Evolutionary conservation across 2,888 invertebrate genomes (phyloP), one percentile per base, ranked within the genome.

Genomic region (Tinea pellionella): DNA sequence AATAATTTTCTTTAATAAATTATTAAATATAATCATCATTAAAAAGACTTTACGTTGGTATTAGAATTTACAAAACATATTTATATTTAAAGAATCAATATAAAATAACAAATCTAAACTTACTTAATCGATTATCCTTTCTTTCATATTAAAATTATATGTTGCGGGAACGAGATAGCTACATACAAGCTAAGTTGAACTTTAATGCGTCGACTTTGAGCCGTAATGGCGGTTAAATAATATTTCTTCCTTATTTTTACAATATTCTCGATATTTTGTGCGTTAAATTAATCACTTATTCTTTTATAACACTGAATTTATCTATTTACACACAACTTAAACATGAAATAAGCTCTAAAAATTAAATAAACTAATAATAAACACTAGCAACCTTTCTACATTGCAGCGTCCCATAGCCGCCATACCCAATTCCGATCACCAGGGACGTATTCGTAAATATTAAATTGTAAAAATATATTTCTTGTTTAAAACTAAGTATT

Each of bases 341-440:
- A 29, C 19, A 53, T 61, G 65, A 63, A 67, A 67, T 62, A 62
- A 15, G 15, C 13, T 2, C 13, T n/a, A 32, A 32, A 57, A 57
- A 57, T 15, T 30, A 32, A 30, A 16, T 57, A 57, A 57, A 57
- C 7, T 57, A 8, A 30, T 32, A 32, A 57, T 32, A 57, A 57
- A 57, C 32, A 57, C 57, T 57, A 29, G 19, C 7, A 57, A 57
- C 15, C 57, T 57, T 55, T 30, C 32, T 75, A 72, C 71, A 71
- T 70, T 75, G 77, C 80, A 77, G 80, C 73, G 76, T 32, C 30
- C 32, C n/a, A 11, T 3, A 57, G 77, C 75, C 84, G 85, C 85
- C 84, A 84, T 83, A 80, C 77, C 78, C 78, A 74, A 80, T 80
- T 78, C 76, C 72, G 68, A 64, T 64, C 62, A 64, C 66, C 85